Conservation (phyloP, 2,888 invertebrate genomes). For the Fabriciana adippe region DNA sequence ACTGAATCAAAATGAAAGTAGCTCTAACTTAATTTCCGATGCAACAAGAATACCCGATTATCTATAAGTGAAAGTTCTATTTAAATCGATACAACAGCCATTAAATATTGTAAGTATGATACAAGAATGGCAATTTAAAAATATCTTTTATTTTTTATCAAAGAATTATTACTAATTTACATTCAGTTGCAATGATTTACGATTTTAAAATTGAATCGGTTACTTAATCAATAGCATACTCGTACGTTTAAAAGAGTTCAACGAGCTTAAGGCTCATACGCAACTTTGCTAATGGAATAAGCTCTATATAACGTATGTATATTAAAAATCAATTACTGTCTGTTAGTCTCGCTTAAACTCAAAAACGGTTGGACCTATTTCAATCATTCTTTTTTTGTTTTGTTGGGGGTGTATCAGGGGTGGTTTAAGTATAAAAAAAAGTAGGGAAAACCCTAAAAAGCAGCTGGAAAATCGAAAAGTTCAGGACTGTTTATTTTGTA, state of each 20-base stretch:
- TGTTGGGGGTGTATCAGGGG: too few species aligned
- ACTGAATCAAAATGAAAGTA: constrained; percentile 24
- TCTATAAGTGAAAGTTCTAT: constrained; percentile 24
- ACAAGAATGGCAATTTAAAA: constrained; percentile 1
- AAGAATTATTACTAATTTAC: constrained; percentile 1
- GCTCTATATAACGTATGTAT: background rate
- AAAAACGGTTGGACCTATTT: too few species aligned
- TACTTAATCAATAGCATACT: background rate
- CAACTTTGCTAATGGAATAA: background rate
- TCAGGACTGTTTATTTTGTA: too few species aligned
- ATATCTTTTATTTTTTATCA: constrained; percentile 6
- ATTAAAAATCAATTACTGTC: background rate
- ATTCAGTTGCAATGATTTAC: background rate
- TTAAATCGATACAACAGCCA: constrained; percentile 13
- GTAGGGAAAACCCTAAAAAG: too few species aligned
- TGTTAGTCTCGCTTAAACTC: too few species aligned
- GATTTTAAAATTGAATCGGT: background rate
- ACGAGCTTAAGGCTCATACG: constrained; percentile 13
- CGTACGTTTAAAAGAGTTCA: constrained; percentile 16
- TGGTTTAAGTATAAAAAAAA: too few species aligned
- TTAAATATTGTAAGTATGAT: constrained; percentile 7
- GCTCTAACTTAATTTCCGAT: constrained; percentile 27
- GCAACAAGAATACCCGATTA: constrained; percentile 16
- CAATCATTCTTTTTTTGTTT: too few species aligned
- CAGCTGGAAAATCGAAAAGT: too few species aligned